These are phyloP conservation scores for Huso huso DNA, from an alignment of 2,797 vertebrate genomes.

Conservation along the genomic window DNA sequence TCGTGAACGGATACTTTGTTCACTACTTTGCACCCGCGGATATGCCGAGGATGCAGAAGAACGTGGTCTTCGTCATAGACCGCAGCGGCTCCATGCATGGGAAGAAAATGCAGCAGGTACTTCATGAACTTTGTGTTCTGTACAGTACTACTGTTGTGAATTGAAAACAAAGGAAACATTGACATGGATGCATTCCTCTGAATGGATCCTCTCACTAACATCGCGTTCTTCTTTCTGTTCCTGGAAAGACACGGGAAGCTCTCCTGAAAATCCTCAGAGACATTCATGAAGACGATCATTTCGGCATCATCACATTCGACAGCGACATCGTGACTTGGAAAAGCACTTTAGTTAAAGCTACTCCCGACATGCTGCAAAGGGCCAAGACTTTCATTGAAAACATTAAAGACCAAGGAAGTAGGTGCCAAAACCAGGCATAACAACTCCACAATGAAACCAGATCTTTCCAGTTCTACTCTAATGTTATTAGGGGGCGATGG, in stretches of 20 bases:
- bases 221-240: conserved; percentile 4
- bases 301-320: conserved; percentile 73
- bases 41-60: conserved; percentile 57
- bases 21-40: conserved; percentile 61
- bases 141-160: too few species aligned
- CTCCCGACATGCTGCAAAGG: conserved; percentile 39
- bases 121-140: not conserved
- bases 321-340: conserved; percentile 53
- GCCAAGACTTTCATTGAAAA: conserved; percentile 55
- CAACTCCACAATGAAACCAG: too few species aligned
- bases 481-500: too few species aligned
- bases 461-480: too few species aligned
- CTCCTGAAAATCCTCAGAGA: conserved; percentile 76
- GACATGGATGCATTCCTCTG: too few species aligned
- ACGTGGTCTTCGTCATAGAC: conserved; percentile 64
- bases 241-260: conserved; percentile 67
- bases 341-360: conserved; percentile 63
- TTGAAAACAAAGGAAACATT: too few species aligned
- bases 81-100: conserved; percentile 62
- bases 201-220: too few species aligned
- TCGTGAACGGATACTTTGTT: conserved; percentile 52
- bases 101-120: conserved; percentile 59
- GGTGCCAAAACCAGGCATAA: too few species aligned
- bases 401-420: too few species aligned
- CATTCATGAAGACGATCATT: conserved; percentile 67